Percentiles rank a stretch among this genome's conserved stretches.
Conservation (phyloP, 2,888 invertebrate species). For the Eristalis pertinax region DNA sequence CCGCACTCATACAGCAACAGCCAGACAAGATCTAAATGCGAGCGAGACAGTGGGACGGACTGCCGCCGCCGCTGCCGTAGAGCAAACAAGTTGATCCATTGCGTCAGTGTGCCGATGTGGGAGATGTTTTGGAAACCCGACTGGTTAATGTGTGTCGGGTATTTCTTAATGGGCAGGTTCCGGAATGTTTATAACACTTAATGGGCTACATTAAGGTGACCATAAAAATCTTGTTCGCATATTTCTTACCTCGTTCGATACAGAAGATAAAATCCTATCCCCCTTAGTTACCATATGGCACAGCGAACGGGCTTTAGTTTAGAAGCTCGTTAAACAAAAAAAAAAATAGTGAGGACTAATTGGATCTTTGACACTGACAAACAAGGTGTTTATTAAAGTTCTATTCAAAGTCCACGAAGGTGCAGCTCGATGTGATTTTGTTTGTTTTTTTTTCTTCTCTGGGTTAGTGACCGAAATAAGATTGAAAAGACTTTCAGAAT, state of each 20-base stretch:
- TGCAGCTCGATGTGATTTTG: no score
- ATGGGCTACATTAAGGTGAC: conserved; percentile 8
- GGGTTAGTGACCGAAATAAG: no score
- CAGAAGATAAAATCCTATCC: background rate
- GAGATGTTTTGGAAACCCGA: conserved; percentile 13
- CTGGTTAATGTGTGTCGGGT: conserved; percentile 17
- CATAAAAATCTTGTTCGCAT: conserved; percentile 9
- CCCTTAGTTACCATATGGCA: background rate
- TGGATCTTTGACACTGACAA: no score
- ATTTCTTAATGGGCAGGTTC: conserved; percentile 11
- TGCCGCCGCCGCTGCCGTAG: background rate
- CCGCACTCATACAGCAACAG: background rate
- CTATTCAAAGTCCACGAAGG: no score
- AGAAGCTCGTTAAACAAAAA: background rate
- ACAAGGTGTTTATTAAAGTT: no score
- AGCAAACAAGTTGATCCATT: conserved; percentile 9
- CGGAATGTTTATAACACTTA: conserved; percentile 16
- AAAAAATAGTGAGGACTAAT: no score
- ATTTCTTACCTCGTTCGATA: background rate
- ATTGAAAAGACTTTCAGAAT: no score
- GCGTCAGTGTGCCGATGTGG: background rate
- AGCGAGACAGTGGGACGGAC: background rate
- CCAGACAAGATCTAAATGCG: background rate
- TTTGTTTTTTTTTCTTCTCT: no score
- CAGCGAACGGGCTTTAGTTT: background rate